Evolutionary conservation across 2,113 vertebrate genomes (phyloP).

Genomic region (Pitta sordida): DNA sequence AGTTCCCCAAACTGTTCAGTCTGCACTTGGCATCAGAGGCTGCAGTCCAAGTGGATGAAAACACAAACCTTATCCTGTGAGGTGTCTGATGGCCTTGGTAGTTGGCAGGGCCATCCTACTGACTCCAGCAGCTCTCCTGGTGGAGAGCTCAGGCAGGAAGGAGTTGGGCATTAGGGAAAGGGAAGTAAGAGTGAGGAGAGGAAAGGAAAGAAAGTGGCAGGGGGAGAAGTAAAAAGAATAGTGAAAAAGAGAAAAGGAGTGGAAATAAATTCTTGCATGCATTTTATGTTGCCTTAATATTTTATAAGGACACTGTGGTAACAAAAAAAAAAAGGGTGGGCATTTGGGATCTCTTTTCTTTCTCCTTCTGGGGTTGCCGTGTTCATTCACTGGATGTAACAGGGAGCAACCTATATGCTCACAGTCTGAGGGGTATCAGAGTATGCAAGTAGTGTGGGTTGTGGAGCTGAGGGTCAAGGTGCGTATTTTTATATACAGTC

Average conservation of each 20-base stretch:
- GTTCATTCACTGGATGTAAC: not conserved
- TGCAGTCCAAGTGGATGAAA: not conserved
- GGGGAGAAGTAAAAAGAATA: not conserved
- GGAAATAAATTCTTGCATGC: not conserved
- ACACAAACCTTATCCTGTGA: rapidly evolving
- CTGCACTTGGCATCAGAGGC: not conserved
- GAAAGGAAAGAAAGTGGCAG: not conserved
- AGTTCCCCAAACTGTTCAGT: not conserved
- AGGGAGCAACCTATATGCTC: not conserved
- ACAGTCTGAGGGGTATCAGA: not conserved
- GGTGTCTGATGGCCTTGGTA: not conserved
- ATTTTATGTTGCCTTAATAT: not conserved
- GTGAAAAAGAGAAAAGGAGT: not conserved
- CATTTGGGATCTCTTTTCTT: not conserved
- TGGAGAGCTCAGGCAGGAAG: not conserved
- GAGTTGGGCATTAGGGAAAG: rapidly evolving
- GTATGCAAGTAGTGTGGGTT: too few species aligned
- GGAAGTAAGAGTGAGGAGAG: not conserved
- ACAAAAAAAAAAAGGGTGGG: not conserved
- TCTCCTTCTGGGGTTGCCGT: not conserved
- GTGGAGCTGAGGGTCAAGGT: not conserved
- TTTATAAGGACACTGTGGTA: not conserved
- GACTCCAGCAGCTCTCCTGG: not conserved
- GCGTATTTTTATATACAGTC: not conserved
- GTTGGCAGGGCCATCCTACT: not conserved